These are phyloP conservation scores for Meganola albula DNA, from an alignment of 2,888 invertebrate species.

Conservation along the genomic window DNA sequence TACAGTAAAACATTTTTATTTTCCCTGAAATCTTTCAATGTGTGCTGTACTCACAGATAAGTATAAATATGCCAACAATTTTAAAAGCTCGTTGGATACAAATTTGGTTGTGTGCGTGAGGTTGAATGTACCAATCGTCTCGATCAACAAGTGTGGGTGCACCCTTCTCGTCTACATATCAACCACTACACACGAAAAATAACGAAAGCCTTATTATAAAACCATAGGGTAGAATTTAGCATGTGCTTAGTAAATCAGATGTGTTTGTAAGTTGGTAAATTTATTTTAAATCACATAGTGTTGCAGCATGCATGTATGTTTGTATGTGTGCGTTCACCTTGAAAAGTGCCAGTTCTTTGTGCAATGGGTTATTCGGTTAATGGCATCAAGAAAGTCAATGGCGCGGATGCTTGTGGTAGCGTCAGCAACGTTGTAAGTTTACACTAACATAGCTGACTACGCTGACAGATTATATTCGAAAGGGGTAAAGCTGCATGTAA, in stretches of 20 bases:
- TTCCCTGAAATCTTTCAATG: constrained; percentile 21
- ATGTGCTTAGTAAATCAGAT: constrained; percentile 5
- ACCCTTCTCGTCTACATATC: constrained; percentile 63
- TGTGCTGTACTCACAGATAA: constrained; percentile 12
- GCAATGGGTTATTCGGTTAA: constrained; percentile 79
- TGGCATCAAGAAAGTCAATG: constrained; percentile 76
- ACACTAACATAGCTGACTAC: too few relatives aligned
- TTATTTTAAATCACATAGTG: constrained; percentile 65
- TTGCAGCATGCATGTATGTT: constrained; percentile 32
- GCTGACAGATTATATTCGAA: too few relatives aligned
- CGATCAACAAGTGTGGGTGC: constrained; percentile 51
- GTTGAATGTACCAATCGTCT: constrained; percentile 45
- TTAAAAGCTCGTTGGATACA: constrained; percentile 32
- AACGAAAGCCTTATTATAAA: constrained; percentile 11
- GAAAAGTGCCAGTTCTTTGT: constrained; percentile 75
- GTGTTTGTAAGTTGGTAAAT: constrained; percentile 31
- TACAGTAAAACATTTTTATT: constrained; percentile 23
- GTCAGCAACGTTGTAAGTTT: constrained; percentile 42
- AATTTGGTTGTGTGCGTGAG: constrained; percentile 57
- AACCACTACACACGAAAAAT: constrained; percentile 13
- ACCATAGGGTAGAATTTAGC: constrained; percentile 24
- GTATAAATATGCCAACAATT: constrained; percentile 29
- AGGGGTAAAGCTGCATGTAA: too few relatives aligned
- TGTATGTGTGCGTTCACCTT: constrained; percentile 72
- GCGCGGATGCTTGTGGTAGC: constrained; percentile 64